A percentile compares a stretch with the other conserved stretches of the same genome.
Conservation (phyloP, 2,797 vertebrate genomes). For the Xiphorhynchus erythropygius region DNA sequence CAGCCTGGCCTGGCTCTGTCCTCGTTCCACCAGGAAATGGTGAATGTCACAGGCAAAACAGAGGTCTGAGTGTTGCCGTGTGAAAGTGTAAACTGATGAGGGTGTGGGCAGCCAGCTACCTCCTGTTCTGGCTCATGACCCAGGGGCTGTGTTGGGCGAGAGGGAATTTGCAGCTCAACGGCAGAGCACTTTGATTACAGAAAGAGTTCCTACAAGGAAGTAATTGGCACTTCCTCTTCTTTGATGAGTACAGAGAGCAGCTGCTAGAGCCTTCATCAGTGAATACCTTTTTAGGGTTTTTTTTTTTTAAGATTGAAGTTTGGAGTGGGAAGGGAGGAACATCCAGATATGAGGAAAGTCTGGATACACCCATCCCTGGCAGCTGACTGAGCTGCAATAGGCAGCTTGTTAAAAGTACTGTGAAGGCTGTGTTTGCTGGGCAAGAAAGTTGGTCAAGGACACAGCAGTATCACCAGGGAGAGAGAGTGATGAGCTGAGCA, state of each 20-base stretch:
- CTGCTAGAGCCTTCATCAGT: not conserved
- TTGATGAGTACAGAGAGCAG: not conserved
- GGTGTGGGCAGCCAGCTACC: constrained; percentile 29
- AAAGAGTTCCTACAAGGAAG: not conserved
- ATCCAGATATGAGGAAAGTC: not conserved
- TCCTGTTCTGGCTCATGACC: constrained; percentile 2
- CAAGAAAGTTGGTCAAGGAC: not conserved
- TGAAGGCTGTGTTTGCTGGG: not conserved
- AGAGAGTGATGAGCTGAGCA: not conserved
- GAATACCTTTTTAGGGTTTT: not conserved
- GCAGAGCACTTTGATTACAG: not conserved
- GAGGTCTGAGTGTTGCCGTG: not conserved
- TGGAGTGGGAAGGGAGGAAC: not conserved
- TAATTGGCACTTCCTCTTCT: not conserved
- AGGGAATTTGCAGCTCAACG: not conserved
- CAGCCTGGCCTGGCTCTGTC: not conserved
- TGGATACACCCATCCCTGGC: not conserved
- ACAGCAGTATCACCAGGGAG: rapidly evolving
- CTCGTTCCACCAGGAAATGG: not conserved
- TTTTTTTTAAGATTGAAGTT: not conserved
- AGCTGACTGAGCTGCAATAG: not conserved
- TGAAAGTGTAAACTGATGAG: constrained; percentile 11
- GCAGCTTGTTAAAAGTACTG: not conserved
- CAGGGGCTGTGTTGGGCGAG: not conserved
- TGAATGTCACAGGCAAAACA: not conserved